Percentiles rank a stretch among this genome's conserved stretches.
phyloP scores from a whole-genome alignment of 2,797 vertebrate species.

The Prionace glauca region DNA sequence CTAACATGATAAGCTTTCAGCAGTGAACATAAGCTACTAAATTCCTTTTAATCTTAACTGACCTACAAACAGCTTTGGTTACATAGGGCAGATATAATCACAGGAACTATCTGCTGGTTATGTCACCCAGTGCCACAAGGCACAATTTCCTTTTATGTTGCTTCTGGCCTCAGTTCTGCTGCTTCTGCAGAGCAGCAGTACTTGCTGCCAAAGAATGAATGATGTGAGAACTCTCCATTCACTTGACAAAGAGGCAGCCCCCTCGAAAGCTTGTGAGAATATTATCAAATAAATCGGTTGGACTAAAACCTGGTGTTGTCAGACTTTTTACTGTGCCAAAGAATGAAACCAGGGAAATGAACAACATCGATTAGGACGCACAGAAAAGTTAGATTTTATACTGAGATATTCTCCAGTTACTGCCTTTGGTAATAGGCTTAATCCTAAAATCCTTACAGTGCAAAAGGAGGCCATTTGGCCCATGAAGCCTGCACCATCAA shows the following conservation, averaged over 20 bases:
- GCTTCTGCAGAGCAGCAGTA: no score
- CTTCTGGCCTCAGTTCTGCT: neutral
- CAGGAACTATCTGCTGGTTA: neutral
- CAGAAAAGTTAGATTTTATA: neutral
- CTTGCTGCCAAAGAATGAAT: neutral
- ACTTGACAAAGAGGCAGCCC: no score
- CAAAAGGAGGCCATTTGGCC: no score
- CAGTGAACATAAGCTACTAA: neutral
- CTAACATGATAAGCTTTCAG: neutral
- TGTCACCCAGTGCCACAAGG: neutral
- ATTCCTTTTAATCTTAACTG: constrained; percentile 26
- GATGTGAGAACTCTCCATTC: no score
- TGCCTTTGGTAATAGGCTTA: neutral
- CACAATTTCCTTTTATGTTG: neutral
- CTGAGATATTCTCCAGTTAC: neutral
- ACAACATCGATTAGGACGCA: neutral
- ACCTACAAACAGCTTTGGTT: neutral
- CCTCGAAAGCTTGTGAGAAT: no score
- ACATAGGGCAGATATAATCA: neutral
- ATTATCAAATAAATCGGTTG: no score
- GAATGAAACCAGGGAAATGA: neutral
- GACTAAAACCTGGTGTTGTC: no score
- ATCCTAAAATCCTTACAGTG: no score
- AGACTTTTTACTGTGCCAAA: no score
- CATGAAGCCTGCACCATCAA: no score